These are phyloP conservation scores for Entomyzon cyanotis DNA, from an alignment of 2,113 vertebrate genomes.

Conservation along the genomic window DNA sequence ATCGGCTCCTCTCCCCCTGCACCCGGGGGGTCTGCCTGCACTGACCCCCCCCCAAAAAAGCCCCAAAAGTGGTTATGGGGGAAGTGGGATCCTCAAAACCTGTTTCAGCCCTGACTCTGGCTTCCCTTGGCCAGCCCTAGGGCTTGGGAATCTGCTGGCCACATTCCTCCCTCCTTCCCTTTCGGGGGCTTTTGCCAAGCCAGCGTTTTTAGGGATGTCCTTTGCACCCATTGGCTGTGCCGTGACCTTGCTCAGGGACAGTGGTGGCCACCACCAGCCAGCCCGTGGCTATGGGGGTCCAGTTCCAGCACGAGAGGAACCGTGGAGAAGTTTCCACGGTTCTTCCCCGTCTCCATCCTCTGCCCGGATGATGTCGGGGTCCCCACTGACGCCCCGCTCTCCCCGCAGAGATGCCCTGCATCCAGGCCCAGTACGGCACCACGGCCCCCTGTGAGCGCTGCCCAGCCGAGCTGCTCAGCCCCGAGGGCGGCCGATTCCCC, in stretches of 20 bases:
- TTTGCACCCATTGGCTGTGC: slow-evolving; percentile 15
- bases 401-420: slow-evolving; percentile 90
- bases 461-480: slow-evolving; percentile 79
- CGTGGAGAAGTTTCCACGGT: fast-evolving
- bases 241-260: not conserved
- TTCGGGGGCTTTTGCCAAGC: slow-evolving; percentile 31
- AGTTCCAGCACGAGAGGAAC: fast-evolving
- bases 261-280: fast-evolving
- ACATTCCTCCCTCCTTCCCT: slow-evolving; percentile 47
- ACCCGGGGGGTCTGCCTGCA: fast-evolving
- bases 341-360: not conserved
- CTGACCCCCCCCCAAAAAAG: not conserved
- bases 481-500: slow-evolving; percentile 82
- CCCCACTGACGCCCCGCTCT: not conserved
- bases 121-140: not conserved
- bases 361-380: fast-evolving
- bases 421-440: slow-evolving; percentile 87
- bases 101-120: fast-evolving
- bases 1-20: not conserved
- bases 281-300: not conserved
- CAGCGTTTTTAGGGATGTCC: slow-evolving; percentile 55
- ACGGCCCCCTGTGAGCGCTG: slow-evolving; percentile 79
- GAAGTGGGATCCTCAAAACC: not conserved
- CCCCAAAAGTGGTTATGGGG: fast-evolving
- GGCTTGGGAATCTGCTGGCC: not conserved